Evolutionary conservation across 2,888 invertebrate species (phyloP).

Genomic region (Nephrotoma flavescens): DNA sequence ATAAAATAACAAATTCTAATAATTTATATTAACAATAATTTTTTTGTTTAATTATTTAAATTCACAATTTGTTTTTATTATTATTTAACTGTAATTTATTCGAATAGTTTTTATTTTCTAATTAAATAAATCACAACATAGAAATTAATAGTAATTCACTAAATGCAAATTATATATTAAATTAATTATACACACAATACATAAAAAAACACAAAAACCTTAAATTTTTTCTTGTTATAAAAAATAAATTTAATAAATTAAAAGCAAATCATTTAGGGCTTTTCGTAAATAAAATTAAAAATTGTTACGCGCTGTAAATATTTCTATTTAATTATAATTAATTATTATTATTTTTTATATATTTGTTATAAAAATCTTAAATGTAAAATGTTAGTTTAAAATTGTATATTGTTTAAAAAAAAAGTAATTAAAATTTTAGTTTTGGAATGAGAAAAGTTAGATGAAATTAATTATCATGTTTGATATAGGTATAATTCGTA

Average conservation of each 20-base stretch:
- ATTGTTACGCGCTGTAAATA: slow-evolving; percentile 1
- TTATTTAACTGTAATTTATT: neutral
- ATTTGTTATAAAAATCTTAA: neutral
- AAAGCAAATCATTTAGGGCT: neutral
- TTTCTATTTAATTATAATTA: neutral
- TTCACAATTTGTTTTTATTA: neutral
- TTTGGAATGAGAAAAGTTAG: neutral
- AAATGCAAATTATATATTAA: neutral
- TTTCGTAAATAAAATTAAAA: neutral
- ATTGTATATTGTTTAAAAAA: neutral
- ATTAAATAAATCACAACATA: neutral
- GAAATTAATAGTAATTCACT: neutral
- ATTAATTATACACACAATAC: neutral
- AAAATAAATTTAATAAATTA: neutral
- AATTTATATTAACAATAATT: neutral
- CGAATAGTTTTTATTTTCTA: neutral
- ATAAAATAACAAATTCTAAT: neutral
- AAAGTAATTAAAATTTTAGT: neutral
- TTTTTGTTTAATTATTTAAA: neutral
- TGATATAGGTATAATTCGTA: neutral
- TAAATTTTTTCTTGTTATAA: neutral
- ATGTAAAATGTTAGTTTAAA: neutral
- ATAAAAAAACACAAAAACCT: neutral
- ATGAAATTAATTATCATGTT: neutral
- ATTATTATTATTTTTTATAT: slow-evolving; percentile 2